phyloP scores from a whole-genome alignment of 2,797 vertebrate species.

The Cossypha heuglini region DNA sequence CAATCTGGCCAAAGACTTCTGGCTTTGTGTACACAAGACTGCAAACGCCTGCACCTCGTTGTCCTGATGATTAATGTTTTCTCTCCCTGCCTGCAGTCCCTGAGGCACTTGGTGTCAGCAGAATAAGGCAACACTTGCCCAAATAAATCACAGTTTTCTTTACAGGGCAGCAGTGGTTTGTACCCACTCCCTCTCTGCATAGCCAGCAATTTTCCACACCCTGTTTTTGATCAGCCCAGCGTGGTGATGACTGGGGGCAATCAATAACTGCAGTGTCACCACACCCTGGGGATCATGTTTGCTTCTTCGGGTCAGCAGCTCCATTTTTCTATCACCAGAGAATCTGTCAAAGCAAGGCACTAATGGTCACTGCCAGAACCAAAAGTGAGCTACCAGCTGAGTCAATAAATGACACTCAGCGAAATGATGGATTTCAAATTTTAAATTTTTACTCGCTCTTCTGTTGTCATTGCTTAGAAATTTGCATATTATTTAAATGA shows the following conservation, averaged over 20 bases:
- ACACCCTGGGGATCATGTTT: neutral
- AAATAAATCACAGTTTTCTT: neutral
- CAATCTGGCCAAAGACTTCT: neutral
- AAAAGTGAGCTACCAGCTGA: neutral
- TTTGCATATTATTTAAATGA: neutral
- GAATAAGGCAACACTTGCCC: neutral
- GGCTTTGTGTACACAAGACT: neutral
- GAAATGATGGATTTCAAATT: neutral
- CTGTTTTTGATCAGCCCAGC: neutral
- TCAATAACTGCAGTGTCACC: neutral
- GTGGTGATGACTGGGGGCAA: neutral
- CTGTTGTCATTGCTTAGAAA: neutral
- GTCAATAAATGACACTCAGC: neutral
- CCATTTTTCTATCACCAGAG: neutral
- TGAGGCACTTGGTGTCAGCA: neutral
- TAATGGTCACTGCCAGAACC: neutral
- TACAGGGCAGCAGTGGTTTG: neutral
- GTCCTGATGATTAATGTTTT: slow-evolving; percentile 2
- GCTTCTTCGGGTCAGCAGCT: neutral
- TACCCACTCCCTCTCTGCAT: neutral
- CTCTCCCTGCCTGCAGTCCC: neutral
- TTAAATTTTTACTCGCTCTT: neutral
- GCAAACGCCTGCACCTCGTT: neutral
- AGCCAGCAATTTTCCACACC: accelerated
- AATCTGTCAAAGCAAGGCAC: neutral